A percentile compares a stretch with the other conserved stretches of the same genome.
Evolutionary conservation across 2,113 vertebrate genomes (phyloP).

Genomic region (Pipa parva): DNA sequence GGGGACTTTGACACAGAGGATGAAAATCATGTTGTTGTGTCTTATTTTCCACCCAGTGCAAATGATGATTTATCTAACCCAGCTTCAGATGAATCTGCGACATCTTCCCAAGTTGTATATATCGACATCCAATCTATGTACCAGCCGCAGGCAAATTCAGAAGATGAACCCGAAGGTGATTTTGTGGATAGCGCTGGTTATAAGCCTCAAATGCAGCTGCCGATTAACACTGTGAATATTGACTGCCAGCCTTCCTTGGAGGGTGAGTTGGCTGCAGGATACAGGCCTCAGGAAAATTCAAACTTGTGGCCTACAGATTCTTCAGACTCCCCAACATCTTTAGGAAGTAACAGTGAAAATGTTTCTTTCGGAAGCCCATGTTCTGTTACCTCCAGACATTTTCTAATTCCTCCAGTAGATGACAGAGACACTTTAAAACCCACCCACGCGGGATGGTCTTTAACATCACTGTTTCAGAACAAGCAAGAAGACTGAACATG

Average conservation of each 20-base stretch:
- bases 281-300: conserved; percentile 79
- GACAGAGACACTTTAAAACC: conserved; percentile 64
- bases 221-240: conserved; percentile 45
- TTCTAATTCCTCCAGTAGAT: conserved; percentile 82
- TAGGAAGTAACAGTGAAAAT: conserved; percentile 63
- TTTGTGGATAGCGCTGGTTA: conserved; percentile 58
- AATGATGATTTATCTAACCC: conserved; percentile 73
- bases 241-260: conserved; percentile 45
- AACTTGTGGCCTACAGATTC: conserved; percentile 70
- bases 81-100: conserved; percentile 60
- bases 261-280: conserved; percentile 64
- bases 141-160: conserved; percentile 61
- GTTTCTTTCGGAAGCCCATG: conserved; percentile 85
- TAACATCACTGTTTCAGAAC: conserved; percentile 71
- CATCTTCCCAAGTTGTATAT: conserved; percentile 82
- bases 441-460: conserved; percentile 63
- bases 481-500: conserved; percentile 63
- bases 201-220: conserved; percentile 70
- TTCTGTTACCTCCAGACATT: conserved; percentile 88
- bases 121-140: conserved; percentile 87
- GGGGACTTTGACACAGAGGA: conserved; percentile 65
- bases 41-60: conserved; percentile 82
- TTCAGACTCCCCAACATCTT: conserved; percentile 67
- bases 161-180: conserved; percentile 54
- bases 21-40: conserved; percentile 67